A percentile compares a stretch with the other conserved stretches of the same genome.
These are phyloP conservation scores for Balearica regulorum DNA, from an alignment of 2,797 vertebrate species.

Conservation along the genomic window DNA sequence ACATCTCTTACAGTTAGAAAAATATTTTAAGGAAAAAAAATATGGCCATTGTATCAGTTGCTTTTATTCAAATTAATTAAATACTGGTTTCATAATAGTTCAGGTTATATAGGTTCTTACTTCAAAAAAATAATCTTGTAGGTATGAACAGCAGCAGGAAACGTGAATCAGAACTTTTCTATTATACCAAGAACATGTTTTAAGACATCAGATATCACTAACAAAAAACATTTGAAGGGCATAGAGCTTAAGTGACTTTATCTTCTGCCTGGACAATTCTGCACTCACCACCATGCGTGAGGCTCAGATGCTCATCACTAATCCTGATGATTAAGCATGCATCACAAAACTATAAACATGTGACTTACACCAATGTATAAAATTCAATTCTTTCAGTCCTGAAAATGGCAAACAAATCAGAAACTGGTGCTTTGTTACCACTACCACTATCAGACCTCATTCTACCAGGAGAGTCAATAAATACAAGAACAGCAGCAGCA, in stretches of 20 bases:
- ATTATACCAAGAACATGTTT: not conserved
- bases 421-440: not conserved
- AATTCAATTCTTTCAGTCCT: not conserved
- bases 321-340: not conserved
- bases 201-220: not conserved
- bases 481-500: not conserved
- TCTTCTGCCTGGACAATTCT: not conserved
- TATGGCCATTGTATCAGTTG: not conserved
- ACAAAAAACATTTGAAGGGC: not conserved
- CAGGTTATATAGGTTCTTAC: not conserved
- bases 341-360: not conserved
- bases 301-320: not conserved
- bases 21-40: not conserved
- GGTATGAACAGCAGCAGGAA: not conserved
- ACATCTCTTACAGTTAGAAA: not conserved
- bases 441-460: not conserved
- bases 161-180: not conserved
- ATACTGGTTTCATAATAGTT: not conserved
- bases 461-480: not conserved
- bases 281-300: not conserved
- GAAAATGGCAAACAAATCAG: not conserved
- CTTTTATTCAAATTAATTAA: not conserved
- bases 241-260: not conserved
- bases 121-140: not conserved
- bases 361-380: not conserved